Percentiles rank a stretch among this genome's conserved stretches.
Evolutionary conservation across 2,797 vertebrate species (phyloP).

Genomic region (Podarcis lilfordi): DNA sequence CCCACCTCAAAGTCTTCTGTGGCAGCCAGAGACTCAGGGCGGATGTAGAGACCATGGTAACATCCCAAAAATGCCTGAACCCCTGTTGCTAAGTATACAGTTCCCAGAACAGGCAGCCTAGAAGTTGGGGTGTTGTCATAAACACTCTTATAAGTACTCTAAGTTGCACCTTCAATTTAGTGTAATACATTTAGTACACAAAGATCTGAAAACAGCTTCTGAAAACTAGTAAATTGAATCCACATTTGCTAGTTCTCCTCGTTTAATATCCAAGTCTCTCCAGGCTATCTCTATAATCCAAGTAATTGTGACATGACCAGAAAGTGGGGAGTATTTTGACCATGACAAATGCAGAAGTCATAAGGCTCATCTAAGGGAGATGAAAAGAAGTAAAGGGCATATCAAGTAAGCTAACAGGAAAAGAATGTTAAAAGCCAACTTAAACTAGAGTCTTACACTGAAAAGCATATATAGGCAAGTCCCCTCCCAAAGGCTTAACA

Average conservation of each 20-base stretch:
- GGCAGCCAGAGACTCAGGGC: not conserved
- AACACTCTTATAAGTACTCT: not conserved
- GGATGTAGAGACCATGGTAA: not conserved
- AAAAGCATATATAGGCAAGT: not conserved
- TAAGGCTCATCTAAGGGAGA: not conserved
- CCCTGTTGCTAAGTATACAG: not conserved
- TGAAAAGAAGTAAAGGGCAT: not conserved
- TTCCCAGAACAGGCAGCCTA: not conserved
- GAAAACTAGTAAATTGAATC: not conserved
- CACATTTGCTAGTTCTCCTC: too few species aligned
- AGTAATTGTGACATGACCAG: not conserved
- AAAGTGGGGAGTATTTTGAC: not conserved
- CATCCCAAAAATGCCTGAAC: not conserved
- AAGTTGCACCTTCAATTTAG: not conserved
- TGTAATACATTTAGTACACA: not conserved
- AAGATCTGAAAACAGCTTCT: not conserved
- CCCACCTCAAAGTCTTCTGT: not conserved
- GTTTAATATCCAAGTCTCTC: not conserved
- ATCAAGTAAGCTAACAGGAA: not conserved
- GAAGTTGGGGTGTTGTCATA: not conserved
- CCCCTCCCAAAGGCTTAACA: constrained; percentile 7
- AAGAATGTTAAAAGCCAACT: not conserved
- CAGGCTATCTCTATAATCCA: not conserved
- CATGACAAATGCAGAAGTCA: not conserved
- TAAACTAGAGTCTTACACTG: not conserved